Base-by-base conservation (phyloP, 1,140 invertebrate genomes). In the Nilaparvata lugens region DNA sequence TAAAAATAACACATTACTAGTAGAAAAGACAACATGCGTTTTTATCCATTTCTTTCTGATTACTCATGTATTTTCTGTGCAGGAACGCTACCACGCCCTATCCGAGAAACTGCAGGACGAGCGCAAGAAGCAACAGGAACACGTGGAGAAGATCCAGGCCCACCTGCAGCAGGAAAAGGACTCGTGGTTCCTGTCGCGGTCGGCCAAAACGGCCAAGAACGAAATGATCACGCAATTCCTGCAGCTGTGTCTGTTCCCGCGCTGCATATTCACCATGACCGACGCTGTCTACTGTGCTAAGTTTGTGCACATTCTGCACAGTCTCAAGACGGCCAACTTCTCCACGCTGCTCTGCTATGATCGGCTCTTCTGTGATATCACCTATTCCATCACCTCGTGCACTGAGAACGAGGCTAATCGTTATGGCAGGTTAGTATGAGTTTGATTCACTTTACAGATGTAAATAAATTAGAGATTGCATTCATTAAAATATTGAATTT, bases 321-420 rank as follows among this genome's bases (percentile, higher is more conserved):
- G 84, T 66, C 78, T 98, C 48, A 95, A 95, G 74, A 98, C 95
- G 42, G 88, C 92, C 18, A 97, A 98, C 77, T 99, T 99, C 76
- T 95, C 94, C 13, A 98, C 97, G 0, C 78, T 99, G 23, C 84
- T 98, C 38, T 98, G 95, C 72, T 98, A 96, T 72, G 96, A 99
- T 77, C 80, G 94, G 93, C 83, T 98, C 62, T 98, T 98, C 76
- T 97, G 93, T 80, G 96, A 99, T 80, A 95, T 98, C 62, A 97
- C 95, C 2, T 97, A 97, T 75, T 93, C 94, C 18, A 88, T 99
- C 58, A 95, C 93, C 61, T 95, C 91, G 3, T 97, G 95, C 74
- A 97, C 95, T 42, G 96, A 99, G 76, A 96, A 96, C 72, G 97
- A 99, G 79, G 95, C 95, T 18, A 91, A 92, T 72, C 85, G 95